phyloP scores from a whole-genome alignment of 2,113 vertebrate genomes.

The Hymenochirus boettgeri region DNA sequence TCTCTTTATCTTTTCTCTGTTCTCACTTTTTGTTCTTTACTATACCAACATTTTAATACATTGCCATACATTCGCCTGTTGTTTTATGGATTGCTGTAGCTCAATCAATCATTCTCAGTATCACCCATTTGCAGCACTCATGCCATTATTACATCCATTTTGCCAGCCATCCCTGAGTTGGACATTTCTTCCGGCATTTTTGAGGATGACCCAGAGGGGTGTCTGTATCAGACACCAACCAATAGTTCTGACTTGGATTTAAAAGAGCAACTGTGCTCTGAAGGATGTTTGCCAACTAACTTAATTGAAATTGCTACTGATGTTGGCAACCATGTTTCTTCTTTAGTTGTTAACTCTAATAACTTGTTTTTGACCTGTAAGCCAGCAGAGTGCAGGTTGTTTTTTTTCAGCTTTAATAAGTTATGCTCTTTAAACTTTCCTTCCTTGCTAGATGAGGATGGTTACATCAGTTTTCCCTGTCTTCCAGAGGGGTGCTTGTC shows the following conservation, averaged over 20 bases:
- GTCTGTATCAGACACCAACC: constrained; percentile 51
- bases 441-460: constrained; percentile 69
- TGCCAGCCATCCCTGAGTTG: constrained; percentile 76
- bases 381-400: constrained; percentile 45
- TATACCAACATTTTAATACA: constrained; percentile 47
- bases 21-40: constrained; percentile 46
- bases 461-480: constrained; percentile 67
- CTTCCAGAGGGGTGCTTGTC: constrained; percentile 70
- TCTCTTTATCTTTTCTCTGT: constrained; percentile 57
- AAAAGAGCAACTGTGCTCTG: constrained; percentile 38
- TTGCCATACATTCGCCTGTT: constrained; percentile 47
- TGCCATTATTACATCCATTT: constrained; percentile 62
- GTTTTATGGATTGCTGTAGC: constrained; percentile 56
- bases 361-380: constrained; percentile 38
- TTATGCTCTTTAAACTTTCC: constrained; percentile 54
- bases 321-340: constrained; percentile 39
- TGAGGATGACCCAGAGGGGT: constrained; percentile 71
- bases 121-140: constrained; percentile 66
- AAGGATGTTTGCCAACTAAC: constrained; percentile 7
- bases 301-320: constrained; percentile 28
- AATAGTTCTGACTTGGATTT: constrained; percentile 48
- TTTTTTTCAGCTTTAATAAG: constrained; percentile 58
- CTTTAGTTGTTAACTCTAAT: constrained; percentile 38
- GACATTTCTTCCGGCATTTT: constrained; percentile 86
- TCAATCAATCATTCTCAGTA: constrained; percentile 66